Percentiles rank a stretch among this genome's conserved stretches.
Conservation (phyloP, 2,113 vertebrate genomes). For the Nothoprocta pentlandii region DNA sequence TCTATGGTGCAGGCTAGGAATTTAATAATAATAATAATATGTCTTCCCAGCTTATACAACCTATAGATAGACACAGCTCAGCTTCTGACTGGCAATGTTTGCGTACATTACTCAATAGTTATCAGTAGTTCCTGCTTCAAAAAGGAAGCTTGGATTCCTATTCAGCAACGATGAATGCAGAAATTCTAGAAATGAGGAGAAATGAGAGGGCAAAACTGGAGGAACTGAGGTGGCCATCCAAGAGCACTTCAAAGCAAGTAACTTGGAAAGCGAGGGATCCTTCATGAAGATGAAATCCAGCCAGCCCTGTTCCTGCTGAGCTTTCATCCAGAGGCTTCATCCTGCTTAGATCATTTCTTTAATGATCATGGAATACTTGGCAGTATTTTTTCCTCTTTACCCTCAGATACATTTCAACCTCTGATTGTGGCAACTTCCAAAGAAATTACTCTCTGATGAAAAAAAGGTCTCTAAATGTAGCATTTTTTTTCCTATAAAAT, state of each 20-base stretch:
- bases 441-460: background rate
- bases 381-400: background rate
- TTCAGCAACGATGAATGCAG: background rate
- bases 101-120: background rate
- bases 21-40: background rate
- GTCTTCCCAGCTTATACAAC: background rate
- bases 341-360: background rate
- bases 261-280: background rate
- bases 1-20: background rate
- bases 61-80: background rate
- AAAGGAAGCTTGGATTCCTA: background rate
- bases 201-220: rapidly evolving
- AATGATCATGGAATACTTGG: background rate
- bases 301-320: background rate
- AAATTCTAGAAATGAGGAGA: background rate
- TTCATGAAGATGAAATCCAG: background rate
- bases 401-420: background rate
- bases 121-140: background rate
- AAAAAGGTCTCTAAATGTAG: background rate
- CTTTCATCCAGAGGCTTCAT: background rate
- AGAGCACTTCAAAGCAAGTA: background rate
- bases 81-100: background rate
- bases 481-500: background rate
- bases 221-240: background rate
- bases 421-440: background rate